Conservation (phyloP, 2,888 invertebrate genomes). For the Apamea monoglypha region DNA sequence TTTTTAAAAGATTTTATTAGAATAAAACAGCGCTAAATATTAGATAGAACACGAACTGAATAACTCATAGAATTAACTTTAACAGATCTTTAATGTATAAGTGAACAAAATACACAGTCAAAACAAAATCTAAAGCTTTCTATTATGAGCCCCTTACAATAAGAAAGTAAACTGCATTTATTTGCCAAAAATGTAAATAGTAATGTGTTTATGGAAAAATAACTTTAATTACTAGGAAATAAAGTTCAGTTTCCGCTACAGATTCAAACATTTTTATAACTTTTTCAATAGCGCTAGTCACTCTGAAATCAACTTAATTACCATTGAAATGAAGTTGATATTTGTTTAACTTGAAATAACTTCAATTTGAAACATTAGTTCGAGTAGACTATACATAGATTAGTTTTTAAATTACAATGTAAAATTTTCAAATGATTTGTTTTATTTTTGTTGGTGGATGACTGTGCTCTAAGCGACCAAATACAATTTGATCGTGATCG, state of each 20-base stretch:
- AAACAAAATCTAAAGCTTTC: background rate
- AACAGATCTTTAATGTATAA: background rate
- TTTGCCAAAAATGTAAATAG: too few relatives aligned
- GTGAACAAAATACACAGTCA: background rate
- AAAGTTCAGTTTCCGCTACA: too few relatives aligned
- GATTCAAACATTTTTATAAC: too few relatives aligned
- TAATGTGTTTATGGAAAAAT: too few relatives aligned
- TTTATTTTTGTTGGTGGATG: background rate
- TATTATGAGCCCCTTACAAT: background rate
- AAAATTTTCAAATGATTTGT: background rate
- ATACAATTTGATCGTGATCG: conserved; percentile 14
- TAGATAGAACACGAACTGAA: background rate
- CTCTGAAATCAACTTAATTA: too few relatives aligned
- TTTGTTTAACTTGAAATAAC: too few relatives aligned
- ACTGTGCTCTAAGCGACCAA: conserved; percentile 15
- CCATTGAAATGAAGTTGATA: too few relatives aligned
- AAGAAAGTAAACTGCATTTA: too few relatives aligned
- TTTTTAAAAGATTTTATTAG: background rate
- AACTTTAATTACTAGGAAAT: too few relatives aligned
- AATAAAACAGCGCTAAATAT: background rate
- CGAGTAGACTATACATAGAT: background rate
- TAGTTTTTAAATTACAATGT: background rate
- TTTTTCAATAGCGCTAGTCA: too few relatives aligned
- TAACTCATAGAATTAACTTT: background rate
- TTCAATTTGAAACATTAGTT: too few relatives aligned